These are phyloP conservation scores for Chinchilla lanigera DNA, from an alignment of 2,113 vertebrate species.

Conservation along the genomic window DNA sequence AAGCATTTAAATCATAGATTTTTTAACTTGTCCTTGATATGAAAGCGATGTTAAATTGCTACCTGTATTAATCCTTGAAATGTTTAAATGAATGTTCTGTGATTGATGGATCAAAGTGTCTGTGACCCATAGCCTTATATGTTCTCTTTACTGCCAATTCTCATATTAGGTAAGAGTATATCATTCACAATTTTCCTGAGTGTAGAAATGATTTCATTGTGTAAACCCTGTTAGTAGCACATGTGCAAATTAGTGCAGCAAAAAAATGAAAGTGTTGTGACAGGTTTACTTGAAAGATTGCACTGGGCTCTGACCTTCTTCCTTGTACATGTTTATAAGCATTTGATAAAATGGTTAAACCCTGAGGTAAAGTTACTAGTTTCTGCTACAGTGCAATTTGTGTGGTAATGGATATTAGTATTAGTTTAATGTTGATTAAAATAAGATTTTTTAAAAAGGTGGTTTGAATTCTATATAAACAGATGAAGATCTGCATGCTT, in stretches of 20 bases:
- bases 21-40: slow-evolving; percentile 73
- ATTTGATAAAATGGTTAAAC: slow-evolving; percentile 70
- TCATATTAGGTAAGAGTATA: slow-evolving; percentile 69
- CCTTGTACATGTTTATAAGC: slow-evolving; percentile 51
- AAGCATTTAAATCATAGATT: slow-evolving; percentile 81
- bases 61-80: slow-evolving; percentile 74
- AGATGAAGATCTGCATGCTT: slow-evolving; percentile 7
- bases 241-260: slow-evolving; percentile 65
- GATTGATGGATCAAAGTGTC: slow-evolving; percentile 81
- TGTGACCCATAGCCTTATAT: slow-evolving; percentile 76
- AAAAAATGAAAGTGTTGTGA: slow-evolving; percentile 32
- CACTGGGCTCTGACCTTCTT: slow-evolving; percentile 43
- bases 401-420: slow-evolving; percentile 58
- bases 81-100: slow-evolving; percentile 80
- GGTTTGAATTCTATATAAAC: slow-evolving; percentile 54
- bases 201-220: slow-evolving; percentile 68
- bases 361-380: slow-evolving; percentile 29
- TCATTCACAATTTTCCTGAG: slow-evolving; percentile 78
- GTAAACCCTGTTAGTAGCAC: slow-evolving; percentile 35
- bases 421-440: slow-evolving; percentile 60
- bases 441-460: background rate
- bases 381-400: slow-evolving; percentile 14
- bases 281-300: background rate
- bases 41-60: slow-evolving; percentile 79
- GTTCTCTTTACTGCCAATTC: slow-evolving; percentile 71